Percentiles rank a stretch among this genome's conserved stretches.
Evolutionary conservation across 2,113 vertebrate genomes (phyloP).

Genomic region (Copsychus sechellarum): DNA sequence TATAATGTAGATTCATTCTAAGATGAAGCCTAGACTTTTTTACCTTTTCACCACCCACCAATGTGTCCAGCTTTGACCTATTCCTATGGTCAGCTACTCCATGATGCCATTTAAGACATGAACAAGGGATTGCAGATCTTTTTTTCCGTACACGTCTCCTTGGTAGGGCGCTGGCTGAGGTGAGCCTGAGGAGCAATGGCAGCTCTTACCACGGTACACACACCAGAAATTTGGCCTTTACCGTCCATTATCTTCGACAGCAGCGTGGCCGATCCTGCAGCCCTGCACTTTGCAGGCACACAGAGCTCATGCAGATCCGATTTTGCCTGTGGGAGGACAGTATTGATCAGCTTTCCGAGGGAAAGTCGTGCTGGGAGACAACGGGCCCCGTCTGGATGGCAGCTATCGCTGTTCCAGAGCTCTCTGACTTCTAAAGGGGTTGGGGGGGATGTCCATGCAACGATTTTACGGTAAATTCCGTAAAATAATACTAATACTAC

Average conservation of each 20-base stretch:
- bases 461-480: neutral
- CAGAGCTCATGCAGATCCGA: neutral
- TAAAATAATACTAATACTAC: neutral
- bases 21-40: neutral
- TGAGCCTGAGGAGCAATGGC: neutral
- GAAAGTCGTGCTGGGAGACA: neutral
- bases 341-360: neutral
- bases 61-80: fast-evolving
- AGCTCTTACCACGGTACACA: fast-evolving
- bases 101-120: fast-evolving
- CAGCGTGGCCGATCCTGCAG: fast-evolving
- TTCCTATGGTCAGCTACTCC: neutral
- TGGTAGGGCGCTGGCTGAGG: neutral
- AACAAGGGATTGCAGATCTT: fast-evolving
- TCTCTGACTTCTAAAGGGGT: neutral
- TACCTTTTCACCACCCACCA: neutral
- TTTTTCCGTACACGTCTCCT: fast-evolving
- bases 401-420: neutral
- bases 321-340: neutral
- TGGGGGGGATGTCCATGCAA: neutral
- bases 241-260: neutral
- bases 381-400: neutral
- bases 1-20: neutral
- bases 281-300: fast-evolving
- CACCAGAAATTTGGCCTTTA: neutral